Evolutionary conservation across 1,140 invertebrate species (phyloP), one percentile per base, ranked within the genome.

Genomic region (Pogonomyrmex californicus): DNA sequence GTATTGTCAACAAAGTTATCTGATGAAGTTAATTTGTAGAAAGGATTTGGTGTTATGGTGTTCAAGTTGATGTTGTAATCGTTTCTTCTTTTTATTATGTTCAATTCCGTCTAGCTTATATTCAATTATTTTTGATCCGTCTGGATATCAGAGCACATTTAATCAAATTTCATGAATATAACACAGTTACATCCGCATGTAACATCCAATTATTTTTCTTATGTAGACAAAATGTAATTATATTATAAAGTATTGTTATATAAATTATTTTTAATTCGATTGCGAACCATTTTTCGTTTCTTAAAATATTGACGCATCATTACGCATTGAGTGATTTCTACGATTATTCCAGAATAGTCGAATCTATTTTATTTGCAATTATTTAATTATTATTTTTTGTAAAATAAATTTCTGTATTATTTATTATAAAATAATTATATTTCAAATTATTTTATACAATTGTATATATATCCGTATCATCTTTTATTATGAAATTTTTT

Each of bases 221-320:
- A 87, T 47, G 38, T 36, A 41, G 47, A 75, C 30, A n/a, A 68
- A 23, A 36, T 56, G 60, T 87, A 33, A 23, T 1, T 23, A 23
- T 9, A 17, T 56, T 9, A 17, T 56, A 56, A 76, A 76, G 6
- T 87, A 68, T 71, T 23, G 23, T 23, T 23, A 70, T 87, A 54
- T 70, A 87, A 77, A 87, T 66, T 62, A 78, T n/a, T 23, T 41
- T 86, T 36, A 38, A 68, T 17, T 60, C 62, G 33, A 38, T 12
- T 17, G 36, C 30, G 23, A 36, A 4, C 7, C 70, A 44, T 41
- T 30, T 70, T 41, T 30, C 36, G 36, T 33, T 86, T 76, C 51
- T 4, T 71, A 56, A 73, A 54, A 75, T 30, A n/a, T 71, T 38
- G 36, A 51, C 23, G 51, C 10, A 14, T n/a, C 23, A 68, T 30